Evolutionary conservation across 2,888 invertebrate species (phyloP).

Genomic region (Hemaris fuciformis): DNA sequence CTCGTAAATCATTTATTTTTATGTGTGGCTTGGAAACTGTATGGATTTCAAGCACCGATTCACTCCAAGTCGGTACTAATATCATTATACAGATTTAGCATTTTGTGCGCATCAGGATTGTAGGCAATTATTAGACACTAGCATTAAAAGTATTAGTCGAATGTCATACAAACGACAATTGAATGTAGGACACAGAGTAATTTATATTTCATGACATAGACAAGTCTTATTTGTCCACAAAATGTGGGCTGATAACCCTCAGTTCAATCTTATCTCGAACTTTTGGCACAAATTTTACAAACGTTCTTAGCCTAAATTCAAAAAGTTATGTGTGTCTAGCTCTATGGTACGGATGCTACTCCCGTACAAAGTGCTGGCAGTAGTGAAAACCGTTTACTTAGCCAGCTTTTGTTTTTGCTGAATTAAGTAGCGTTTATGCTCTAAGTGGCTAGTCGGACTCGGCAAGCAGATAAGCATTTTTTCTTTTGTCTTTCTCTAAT

Average conservation of each 20-base stretch:
- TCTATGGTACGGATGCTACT: conserved; percentile 8
- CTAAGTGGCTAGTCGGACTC: conserved; percentile 56
- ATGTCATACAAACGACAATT: neutral
- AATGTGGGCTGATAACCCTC: conserved; percentile 6
- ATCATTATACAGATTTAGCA: neutral
- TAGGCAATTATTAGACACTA: no score
- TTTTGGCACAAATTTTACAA: conserved; percentile 19
- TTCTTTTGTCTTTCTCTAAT: conserved; percentile 36
- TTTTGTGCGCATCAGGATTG: neutral
- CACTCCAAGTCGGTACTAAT: neutral
- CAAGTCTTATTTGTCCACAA: neutral
- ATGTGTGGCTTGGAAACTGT: neutral
- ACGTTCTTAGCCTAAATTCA: conserved; percentile 14
- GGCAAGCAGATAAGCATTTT: conserved; percentile 46
- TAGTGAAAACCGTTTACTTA: conserved; percentile 50
- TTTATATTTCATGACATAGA: neutral
- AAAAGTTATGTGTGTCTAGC: conserved; percentile 11
- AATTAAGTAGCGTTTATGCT: conserved; percentile 58
- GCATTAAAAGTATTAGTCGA: no score
- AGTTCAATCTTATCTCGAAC: conserved; percentile 11
- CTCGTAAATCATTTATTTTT: conserved; percentile 7
- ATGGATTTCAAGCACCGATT: neutral
- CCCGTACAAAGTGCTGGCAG: conserved; percentile 45
- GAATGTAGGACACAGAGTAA: neutral
- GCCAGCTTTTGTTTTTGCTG: conserved; percentile 63